A percentile compares a stretch with the other conserved stretches of the same genome.
phyloP scores from a whole-genome alignment of 2,113 vertebrate species.

The Microtus pennsylvanicus region DNA sequence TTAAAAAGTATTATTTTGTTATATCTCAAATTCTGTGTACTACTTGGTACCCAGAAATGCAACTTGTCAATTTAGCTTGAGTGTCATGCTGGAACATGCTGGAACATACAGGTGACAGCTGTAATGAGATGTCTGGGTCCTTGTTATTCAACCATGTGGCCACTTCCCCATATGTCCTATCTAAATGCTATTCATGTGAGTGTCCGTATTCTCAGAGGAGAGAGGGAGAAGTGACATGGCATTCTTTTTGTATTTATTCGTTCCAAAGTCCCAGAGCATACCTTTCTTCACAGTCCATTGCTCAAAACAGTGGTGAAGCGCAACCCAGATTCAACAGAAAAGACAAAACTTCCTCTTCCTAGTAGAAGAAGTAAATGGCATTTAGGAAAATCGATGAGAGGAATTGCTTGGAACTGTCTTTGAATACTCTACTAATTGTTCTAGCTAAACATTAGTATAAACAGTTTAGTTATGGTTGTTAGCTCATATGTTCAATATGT shows the following conservation, averaged over 20 bases:
- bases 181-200: neutral
- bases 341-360: neutral
- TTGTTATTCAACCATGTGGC: accelerated
- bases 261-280: neutral
- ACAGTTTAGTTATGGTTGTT: no score
- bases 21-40: neutral
- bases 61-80: neutral
- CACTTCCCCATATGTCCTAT: neutral
- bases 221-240: neutral
- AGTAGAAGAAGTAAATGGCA: neutral
- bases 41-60: neutral
- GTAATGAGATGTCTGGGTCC: neutral
- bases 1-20: neutral
- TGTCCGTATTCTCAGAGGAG: neutral
- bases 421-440: neutral
- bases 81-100: neutral
- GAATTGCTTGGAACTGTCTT: neutral
- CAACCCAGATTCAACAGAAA: neutral
- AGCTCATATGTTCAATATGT: no score
- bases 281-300: neutral
- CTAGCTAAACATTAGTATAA: neutral
- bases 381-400: neutral
- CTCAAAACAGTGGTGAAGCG: neutral
- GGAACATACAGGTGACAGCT: neutral
- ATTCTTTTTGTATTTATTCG: neutral